Evolutionary conservation across 2,888 invertebrate species (phyloP), one percentile per base, ranked within the genome.

Genomic region (Macropis europaea): DNA sequence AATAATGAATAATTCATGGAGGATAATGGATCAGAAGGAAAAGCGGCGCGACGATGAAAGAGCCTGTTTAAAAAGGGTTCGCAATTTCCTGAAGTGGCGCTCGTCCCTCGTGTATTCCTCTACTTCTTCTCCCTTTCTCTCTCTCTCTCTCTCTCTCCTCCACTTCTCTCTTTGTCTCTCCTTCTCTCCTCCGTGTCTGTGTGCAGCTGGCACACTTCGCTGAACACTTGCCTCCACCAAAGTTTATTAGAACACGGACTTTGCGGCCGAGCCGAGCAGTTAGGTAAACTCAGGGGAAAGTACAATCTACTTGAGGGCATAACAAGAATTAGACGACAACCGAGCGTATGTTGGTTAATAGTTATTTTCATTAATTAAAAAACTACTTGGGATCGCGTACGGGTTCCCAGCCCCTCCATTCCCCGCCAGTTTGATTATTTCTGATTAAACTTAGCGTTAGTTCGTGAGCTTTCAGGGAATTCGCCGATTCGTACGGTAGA

Each of bases 51-150:
- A 72, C 53, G 62, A 67, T 50, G 66, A 76, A 73, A 69, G 68
- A 66, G 56, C 61, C 73, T 61, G 75, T 77, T 80, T 77, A 69
- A 71, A 69, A 75, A 75, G 71, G 70, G 66, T 68, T 75, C 64
- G 81, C 81, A 81, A 80, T 80, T 77, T 80, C 54, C 75, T 75
- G 66, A 77, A 77, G 81, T 80, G 77, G 66, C 45, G 57, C 56
- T 68, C 54, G 66, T 68, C 74, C 56, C 68, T 59, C 24, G 72
- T 63, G 70, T 63, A 69, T 70, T 60, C 66, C 69, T 36, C 34
- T 19, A 7, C n/a, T n/a, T n/a, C n/a, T n/a, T n/a, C n/a, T n/a
- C n/a, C 9, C 4, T 15, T 15, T 1, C 15, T 15, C 4, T 0
- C 11, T 15, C 36, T 1, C 15, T 5, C 11, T n/a, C n/a, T n/a